Percentiles rank a stretch among this genome's conserved stretches.
phyloP scores from a whole-genome alignment of 2,797 vertebrate genomes.

The Glossophaga mutica region DNA sequence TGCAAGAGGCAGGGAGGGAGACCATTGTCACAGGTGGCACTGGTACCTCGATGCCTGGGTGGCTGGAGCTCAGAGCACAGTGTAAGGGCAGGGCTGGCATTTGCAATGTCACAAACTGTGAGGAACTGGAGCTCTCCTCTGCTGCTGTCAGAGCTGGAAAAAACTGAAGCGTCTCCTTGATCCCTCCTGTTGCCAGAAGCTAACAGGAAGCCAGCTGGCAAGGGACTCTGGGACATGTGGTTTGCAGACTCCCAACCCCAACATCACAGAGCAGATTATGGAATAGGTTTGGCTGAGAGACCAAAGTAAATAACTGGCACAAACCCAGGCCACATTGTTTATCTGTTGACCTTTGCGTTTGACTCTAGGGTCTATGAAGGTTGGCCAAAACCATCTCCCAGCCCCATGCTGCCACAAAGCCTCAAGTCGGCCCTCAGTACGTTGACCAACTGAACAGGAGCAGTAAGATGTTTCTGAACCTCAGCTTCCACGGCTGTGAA shows the following conservation, averaged over 20 bases:
- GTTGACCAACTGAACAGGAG: background rate
- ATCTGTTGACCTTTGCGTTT: background rate
- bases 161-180: background rate
- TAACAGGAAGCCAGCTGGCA: background rate
- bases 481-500: background rate
- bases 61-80: too few relatives aligned
- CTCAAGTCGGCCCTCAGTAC: background rate
- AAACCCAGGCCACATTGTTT: background rate
- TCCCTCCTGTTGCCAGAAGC: background rate
- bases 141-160: too few relatives aligned
- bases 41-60: too few relatives aligned
- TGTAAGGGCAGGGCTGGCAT: accelerated
- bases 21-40: background rate
- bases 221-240: background rate
- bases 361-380: background rate
- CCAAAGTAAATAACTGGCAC: background rate
- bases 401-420: background rate
- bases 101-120: accelerated
- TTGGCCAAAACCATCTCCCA: background rate
- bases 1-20: background rate
- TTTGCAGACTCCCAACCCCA: background rate
- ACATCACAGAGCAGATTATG: background rate
- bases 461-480: background rate
- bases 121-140: background rate
- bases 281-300: background rate